These are phyloP conservation scores for Chascanopsetta lugubris DNA, from an alignment of 2,113 vertebrate genomes.

Conservation along the genomic window DNA sequence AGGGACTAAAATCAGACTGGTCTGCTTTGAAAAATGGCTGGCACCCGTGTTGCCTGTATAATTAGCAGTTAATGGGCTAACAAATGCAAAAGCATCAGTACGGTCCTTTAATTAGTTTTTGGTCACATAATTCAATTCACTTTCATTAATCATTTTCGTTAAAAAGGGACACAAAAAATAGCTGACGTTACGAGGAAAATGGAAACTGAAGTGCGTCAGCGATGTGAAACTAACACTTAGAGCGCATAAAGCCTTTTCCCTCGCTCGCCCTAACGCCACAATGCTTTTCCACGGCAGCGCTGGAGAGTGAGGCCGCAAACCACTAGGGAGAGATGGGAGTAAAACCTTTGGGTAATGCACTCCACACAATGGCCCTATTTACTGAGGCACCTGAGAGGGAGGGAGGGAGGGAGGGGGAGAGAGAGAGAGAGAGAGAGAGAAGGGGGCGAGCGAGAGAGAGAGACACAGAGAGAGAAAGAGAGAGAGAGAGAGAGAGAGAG, in stretches of 20 bases:
- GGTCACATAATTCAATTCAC: conserved; percentile 23
- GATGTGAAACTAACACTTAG: conserved; percentile 25
- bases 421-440: conserved; percentile 52
- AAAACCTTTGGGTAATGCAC: conserved; percentile 70
- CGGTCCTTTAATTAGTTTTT: conserved; percentile 47
- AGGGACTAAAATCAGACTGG: conserved; percentile 17
- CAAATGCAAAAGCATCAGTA: conserved; percentile 45
- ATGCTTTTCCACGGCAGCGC: conserved; percentile 34
- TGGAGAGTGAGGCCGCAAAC: conserved; percentile 52
- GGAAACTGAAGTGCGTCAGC: not conserved
- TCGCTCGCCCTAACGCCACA: not conserved
- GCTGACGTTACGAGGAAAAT: conserved; percentile 5
- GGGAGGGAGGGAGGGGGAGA: conserved; percentile 52
- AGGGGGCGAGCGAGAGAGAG: too few relatives aligned
- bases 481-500: too few relatives aligned
- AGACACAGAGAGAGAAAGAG: too few relatives aligned
- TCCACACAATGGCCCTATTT: conserved; percentile 72
- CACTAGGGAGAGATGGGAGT: conserved; percentile 57
- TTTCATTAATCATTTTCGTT: conserved; percentile 40
- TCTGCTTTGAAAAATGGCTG: conserved; percentile 31
- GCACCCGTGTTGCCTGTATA: conserved; percentile 19
- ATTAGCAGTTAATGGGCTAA: conserved; percentile 35
- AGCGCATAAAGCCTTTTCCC: conserved; percentile 4
- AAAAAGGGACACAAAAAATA: not conserved
- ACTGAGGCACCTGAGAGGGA: conserved; percentile 63